These are phyloP conservation scores for Trochalopteron elliotii DNA, from an alignment of 2,113 vertebrate species.

Conservation along the genomic window DNA sequence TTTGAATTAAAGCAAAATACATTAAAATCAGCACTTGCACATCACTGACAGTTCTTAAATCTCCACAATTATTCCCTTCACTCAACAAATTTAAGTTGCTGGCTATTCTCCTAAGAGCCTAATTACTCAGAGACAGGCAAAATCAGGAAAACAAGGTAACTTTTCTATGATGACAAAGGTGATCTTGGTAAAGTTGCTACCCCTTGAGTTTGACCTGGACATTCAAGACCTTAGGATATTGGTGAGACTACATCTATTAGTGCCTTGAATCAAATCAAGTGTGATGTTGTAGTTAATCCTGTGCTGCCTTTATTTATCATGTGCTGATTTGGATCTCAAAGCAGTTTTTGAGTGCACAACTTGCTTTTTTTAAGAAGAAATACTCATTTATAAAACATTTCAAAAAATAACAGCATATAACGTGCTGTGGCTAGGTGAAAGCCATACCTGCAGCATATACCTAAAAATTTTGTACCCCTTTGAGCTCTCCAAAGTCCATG, in stretches of 20 bases:
- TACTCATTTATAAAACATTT: not conserved
- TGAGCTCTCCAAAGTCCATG: not conserved
- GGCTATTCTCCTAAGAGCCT: not conserved
- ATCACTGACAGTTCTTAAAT: not conserved
- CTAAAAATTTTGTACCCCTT: not conserved
- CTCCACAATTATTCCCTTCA: not conserved
- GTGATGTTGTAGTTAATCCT: not conserved
- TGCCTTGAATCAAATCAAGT: not conserved
- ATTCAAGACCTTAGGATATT: not conserved
- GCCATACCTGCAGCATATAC: not conserved
- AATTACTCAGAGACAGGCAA: not conserved
- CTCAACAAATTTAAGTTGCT: not conserved
- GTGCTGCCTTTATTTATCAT: not conserved
- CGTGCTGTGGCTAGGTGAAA: not conserved
- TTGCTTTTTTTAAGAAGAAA: not conserved
- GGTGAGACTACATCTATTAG: not conserved
- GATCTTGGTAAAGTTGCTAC: not conserved
- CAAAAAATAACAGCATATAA: not conserved
- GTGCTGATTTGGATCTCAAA: not conserved
- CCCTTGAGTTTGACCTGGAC: not conserved
- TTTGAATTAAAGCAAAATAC: not conserved
- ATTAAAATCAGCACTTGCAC: not conserved
- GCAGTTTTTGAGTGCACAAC: not conserved
- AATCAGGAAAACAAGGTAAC: not conserved
- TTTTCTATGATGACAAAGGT: not conserved